phyloP scores from a whole-genome alignment of 1,140 invertebrate species.

The Manduca sexta region DNA sequence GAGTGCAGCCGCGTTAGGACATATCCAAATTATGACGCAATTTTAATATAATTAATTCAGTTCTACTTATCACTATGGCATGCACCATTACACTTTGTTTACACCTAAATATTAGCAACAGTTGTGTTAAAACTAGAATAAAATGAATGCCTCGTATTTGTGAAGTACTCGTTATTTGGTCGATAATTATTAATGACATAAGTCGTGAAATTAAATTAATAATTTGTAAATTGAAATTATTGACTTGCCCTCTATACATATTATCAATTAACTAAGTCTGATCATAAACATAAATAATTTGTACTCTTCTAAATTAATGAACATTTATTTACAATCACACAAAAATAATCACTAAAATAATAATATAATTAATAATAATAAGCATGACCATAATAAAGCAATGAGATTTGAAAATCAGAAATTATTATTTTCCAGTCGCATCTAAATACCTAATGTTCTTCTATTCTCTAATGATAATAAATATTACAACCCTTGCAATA shows the following conservation, averaged over 20 bases:
- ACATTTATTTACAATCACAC: conserved; percentile 58
- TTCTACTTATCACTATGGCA: conserved; percentile 63
- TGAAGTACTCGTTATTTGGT: background rate
- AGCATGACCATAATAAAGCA: conserved; percentile 22
- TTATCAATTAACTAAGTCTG: conserved; percentile 25
- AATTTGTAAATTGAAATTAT: background rate
- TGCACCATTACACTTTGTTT: conserved; percentile 49
- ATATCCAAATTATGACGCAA: conserved; percentile 3
- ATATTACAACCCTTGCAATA: conserved; percentile 35
- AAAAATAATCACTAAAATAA: conserved; percentile 27
- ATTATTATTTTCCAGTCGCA: conserved; percentile 19
- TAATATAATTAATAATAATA: conserved; percentile 21
- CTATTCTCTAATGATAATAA: conserved; percentile 33
- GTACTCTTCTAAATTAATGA: conserved; percentile 68
- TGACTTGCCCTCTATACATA: conserved; percentile 7
- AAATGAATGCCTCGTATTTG: background rate
- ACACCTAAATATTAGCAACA: conserved; percentile 1
- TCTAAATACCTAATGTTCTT: conserved; percentile 33
- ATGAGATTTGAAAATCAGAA: conserved; percentile 21
- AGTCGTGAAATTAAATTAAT: background rate
- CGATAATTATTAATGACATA: background rate
- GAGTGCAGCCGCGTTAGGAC: conserved; percentile 15
- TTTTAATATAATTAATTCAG: conserved; percentile 17
- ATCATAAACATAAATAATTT: conserved; percentile 60
- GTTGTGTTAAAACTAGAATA: background rate